Evolutionary conservation across 2,113 vertebrate species (phyloP), one percentile per base, ranked within the genome.

Genomic region (Hydrochoerus hydrochaeris): DNA sequence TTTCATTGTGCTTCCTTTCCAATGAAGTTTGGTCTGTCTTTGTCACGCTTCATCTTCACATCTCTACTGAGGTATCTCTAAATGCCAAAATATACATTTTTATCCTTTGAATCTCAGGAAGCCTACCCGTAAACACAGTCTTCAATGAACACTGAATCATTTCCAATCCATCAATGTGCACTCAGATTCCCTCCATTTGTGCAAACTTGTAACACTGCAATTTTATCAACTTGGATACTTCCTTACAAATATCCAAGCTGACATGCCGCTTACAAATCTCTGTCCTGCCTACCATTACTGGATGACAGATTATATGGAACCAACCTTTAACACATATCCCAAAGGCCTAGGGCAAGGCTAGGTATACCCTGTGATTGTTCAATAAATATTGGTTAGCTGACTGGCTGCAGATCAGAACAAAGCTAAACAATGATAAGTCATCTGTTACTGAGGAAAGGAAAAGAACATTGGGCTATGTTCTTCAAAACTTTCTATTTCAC

Each of bases 341-440:
- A 69, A 85, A 41, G 71, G 32, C 54, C 90, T 44, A 26, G 5
- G 57, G 52, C 38, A 93, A 83, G 60, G 38, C 58, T 80, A 38
- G 0, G 20, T 13, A 73, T 1, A 11, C 35, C 24, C 71, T 63
- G 3, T 38, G 30, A 88, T 4, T 71, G 58, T 2, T 82, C 71
- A 41, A 57, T 86, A 89, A 86, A 91, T 32, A 83, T 41, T 24
- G 19, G 63, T 49, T 73, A 97, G 35, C 88, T 38, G 63, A 63
- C 44, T 8, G 62, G 57, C 24, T 95, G 82, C 87, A 35, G 26
- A 35, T 49, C 24, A 69, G 32, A 84, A 69, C 12, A 2, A 35
- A 14, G 11, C 32, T 80, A 54, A 46, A 73, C 7, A 32, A 14
- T 5, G 19, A 19, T 30, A 73, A 13, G 52, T 88, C n/a, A 91